A percentile compares a stretch with the other conserved stretches of the same genome.
Evolutionary conservation across 2,888 invertebrate genomes (phyloP).

Genomic region (Rosalia funebris): DNA sequence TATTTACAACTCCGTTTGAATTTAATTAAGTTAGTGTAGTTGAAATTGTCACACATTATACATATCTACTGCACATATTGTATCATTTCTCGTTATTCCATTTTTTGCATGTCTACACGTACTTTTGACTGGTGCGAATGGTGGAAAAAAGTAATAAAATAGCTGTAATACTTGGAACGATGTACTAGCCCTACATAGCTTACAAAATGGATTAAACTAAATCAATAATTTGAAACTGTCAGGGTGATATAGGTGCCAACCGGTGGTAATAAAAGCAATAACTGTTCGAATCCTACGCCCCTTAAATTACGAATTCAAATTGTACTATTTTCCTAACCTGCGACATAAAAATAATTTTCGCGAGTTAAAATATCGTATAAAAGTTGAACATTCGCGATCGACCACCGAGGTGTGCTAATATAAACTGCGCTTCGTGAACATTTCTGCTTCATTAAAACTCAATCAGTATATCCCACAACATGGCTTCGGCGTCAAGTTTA

Average conservation of each 20-base stretch:
- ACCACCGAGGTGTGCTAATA: neutral
- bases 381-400: neutral
- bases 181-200: too few species aligned
- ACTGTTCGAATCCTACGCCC: neutral
- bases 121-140: too few species aligned
- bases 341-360: too few species aligned
- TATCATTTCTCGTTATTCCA: too few species aligned
- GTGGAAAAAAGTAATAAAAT: too few species aligned
- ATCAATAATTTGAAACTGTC: neutral
- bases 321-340: neutral
- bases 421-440: conserved; percentile 12
- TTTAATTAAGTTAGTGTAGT: too few species aligned
- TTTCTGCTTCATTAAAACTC: conserved; percentile 33
- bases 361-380: neutral
- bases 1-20: too few species aligned
- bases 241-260: neutral
- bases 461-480: conserved; percentile 13
- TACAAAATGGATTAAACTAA: neutral
- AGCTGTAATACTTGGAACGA: too few species aligned
- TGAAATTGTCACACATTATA: too few species aligned
- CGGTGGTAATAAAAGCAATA: neutral
- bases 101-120: too few species aligned
- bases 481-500: neutral
- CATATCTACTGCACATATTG: too few species aligned
- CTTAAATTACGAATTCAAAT: neutral